Percentiles rank a stretch among this genome's conserved stretches.
Evolutionary conservation across 2,797 vertebrate genomes (phyloP).

Genomic region (Pseudochirops corinnae): DNA sequence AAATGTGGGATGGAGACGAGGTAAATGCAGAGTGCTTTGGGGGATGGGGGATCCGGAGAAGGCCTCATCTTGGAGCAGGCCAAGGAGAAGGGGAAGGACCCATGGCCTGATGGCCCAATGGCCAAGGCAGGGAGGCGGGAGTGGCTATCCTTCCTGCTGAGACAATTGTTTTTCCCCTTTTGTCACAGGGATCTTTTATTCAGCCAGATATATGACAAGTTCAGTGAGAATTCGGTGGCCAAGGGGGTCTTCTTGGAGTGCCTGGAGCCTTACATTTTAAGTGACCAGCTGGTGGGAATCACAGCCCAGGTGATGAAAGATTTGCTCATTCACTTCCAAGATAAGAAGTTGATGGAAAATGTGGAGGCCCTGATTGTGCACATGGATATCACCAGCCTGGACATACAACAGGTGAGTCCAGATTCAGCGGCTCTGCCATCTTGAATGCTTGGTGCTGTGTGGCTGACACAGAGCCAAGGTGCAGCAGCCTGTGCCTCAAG

Average conservation of each 20-base stretch:
- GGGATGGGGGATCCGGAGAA: background rate
- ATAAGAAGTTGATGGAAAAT: constrained; percentile 94
- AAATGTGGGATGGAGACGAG: background rate
- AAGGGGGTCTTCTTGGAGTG: constrained; percentile 96
- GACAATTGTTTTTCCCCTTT: constrained; percentile 40
- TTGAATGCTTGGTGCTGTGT: background rate
- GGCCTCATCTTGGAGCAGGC: background rate
- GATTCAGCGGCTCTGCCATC: background rate
- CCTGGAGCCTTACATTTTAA: constrained; percentile 94
- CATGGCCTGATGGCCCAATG: too few species aligned
- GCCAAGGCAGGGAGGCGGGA: background rate
- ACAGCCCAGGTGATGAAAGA: constrained; percentile 96
- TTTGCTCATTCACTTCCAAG: constrained; percentile 95
- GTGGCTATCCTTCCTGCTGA: background rate
- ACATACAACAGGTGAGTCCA: constrained; percentile 94
- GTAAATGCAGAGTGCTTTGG: background rate
- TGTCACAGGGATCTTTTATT: constrained; percentile 92
- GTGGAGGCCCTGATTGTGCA: constrained; percentile 97
- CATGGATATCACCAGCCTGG: constrained; percentile 97
- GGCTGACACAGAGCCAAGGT: too few species aligned
- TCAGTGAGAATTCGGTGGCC: constrained; percentile 94
- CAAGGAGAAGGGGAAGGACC: too few species aligned
- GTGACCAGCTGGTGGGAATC: constrained; percentile 93
- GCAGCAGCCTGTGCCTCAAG: background rate
- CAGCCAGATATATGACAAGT: constrained; percentile 92